A percentile compares a stretch with the other conserved stretches of the same genome.
phyloP scores from a whole-genome alignment of 2,797 vertebrate species.

The Craterocephalus amniculus region DNA sequence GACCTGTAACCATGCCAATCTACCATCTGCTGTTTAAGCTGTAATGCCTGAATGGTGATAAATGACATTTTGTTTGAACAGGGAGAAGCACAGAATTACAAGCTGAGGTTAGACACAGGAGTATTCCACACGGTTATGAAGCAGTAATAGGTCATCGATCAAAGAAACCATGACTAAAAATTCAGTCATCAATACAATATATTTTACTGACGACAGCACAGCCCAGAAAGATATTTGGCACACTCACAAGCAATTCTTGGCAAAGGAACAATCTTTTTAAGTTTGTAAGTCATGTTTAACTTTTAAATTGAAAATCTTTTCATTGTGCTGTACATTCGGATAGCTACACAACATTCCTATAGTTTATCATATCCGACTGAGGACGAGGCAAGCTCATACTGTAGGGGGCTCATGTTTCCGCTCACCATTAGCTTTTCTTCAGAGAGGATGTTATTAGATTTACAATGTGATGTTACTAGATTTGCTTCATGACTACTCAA shows the following conservation, averaged over 20 bases:
- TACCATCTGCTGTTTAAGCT: conserved; percentile 62
- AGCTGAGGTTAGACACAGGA: conserved; percentile 13
- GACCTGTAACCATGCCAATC: conserved; percentile 51
- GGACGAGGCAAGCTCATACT: conserved; percentile 7
- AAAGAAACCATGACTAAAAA: background rate
- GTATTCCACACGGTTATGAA: background rate
- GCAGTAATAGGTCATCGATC: background rate
- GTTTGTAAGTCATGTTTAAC: conserved; percentile 6
- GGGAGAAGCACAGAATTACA: background rate
- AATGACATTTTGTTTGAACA: conserved; percentile 40
- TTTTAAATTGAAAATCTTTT: conserved; percentile 3
- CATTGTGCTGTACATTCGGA: conserved; percentile 6
- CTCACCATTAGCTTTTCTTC: conserved; percentile 28
- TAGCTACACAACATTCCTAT: background rate
- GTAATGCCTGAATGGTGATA: conserved; percentile 33
- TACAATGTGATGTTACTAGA: conserved; percentile 10
- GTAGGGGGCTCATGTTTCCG: conserved; percentile 20
- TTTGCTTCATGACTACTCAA: conserved; percentile 37
- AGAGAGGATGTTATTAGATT: conserved; percentile 8
- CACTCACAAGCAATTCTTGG: background rate
- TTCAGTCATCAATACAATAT: background rate
- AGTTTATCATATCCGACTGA: conserved; percentile 9
- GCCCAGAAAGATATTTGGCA: background rate
- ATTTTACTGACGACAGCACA: background rate
- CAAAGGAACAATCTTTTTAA: background rate